Conservation (phyloP, 2,888 invertebrate species). For the Campoletis raptor region DNA sequence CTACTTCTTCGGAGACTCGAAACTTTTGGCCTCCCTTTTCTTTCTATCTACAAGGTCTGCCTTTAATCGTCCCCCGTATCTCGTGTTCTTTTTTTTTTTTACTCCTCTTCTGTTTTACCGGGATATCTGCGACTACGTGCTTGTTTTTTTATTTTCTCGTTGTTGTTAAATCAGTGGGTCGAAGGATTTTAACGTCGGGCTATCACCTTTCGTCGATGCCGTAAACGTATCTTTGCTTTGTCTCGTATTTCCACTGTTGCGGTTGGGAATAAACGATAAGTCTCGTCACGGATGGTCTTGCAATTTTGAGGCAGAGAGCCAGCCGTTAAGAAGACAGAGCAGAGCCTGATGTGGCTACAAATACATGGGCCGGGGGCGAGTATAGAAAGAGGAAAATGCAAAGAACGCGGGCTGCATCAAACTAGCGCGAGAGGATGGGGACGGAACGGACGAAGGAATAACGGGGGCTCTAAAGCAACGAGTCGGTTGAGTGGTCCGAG, state of each 20-base stretch:
- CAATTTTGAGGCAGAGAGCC: conserved; percentile 56
- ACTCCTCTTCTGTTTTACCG: neutral
- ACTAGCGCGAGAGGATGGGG: conserved; percentile 54
- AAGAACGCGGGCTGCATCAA: conserved; percentile 31
- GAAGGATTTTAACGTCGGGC: conserved; percentile 37
- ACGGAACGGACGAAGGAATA: conserved; percentile 64
- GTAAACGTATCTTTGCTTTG: neutral
- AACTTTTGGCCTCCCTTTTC: conserved; percentile 74
- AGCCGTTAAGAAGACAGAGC: conserved; percentile 24
- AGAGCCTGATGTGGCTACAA: conserved; percentile 38
- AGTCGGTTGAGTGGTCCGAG: conserved; percentile 61
- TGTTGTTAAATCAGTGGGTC: conserved; percentile 35
- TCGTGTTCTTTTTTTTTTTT: conserved; percentile 24
- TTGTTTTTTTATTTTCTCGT: conserved; percentile 30
- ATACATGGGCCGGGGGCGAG: conserved; percentile 22
- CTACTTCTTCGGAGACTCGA: conserved; percentile 71
- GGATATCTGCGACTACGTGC: conserved; percentile 3
- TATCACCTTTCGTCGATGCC: conserved; percentile 30
- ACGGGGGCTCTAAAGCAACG: conserved; percentile 55
- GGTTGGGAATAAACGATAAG: conserved; percentile 33
- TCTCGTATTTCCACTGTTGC: neutral
- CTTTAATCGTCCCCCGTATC: conserved; percentile 79
- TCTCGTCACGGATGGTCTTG: conserved; percentile 40
- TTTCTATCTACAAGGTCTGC: conserved; percentile 75
- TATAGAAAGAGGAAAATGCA: conserved; percentile 30